These are phyloP conservation scores for Cheumatopsyche charites DNA, from an alignment of 1,140 invertebrate genomes.

Conservation along the genomic window DNA sequence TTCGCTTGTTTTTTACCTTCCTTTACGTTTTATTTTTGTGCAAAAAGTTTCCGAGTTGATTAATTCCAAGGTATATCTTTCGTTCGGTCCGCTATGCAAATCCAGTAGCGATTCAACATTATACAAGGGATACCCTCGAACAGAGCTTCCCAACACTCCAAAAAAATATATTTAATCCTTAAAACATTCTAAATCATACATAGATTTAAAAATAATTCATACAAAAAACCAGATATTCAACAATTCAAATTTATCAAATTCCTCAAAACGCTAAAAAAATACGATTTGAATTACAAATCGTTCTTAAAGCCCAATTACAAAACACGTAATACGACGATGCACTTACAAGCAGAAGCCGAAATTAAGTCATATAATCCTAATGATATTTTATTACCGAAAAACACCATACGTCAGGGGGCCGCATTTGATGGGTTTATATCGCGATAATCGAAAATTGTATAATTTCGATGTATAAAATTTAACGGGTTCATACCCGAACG, in stretches of 20 bases:
- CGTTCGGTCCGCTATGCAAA: slow-evolving; percentile 15
- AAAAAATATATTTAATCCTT: too few relatives aligned
- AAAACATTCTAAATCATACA: too few relatives aligned
- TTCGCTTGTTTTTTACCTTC: not conserved
- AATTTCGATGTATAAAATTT: slow-evolving; percentile 26
- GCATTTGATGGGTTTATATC: not conserved
- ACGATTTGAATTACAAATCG: too few relatives aligned
- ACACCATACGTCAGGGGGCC: not conserved
- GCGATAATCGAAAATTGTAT: slow-evolving; percentile 24
- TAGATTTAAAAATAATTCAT: too few relatives aligned
- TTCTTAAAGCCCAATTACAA: too few relatives aligned
- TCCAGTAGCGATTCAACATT: slow-evolving; percentile 23
- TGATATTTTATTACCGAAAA: slow-evolving; percentile 20
- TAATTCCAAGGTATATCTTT: slow-evolving; percentile 19
- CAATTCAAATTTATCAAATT: too few relatives aligned
- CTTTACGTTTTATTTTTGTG: not conserved
- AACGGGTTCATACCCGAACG: slow-evolving; percentile 12
- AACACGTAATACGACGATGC: too few relatives aligned
- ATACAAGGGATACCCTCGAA: not conserved
- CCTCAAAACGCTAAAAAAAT: too few relatives aligned
- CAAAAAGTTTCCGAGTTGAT: slow-evolving; percentile 21
- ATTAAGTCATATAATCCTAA: slow-evolving; percentile 24
- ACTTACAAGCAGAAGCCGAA: not conserved
- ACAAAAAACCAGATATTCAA: too few relatives aligned
- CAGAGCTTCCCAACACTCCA: too few relatives aligned